Base-by-base conservation (phyloP, 2,888 invertebrate genomes). In the Spodoptera exigua region DNA sequence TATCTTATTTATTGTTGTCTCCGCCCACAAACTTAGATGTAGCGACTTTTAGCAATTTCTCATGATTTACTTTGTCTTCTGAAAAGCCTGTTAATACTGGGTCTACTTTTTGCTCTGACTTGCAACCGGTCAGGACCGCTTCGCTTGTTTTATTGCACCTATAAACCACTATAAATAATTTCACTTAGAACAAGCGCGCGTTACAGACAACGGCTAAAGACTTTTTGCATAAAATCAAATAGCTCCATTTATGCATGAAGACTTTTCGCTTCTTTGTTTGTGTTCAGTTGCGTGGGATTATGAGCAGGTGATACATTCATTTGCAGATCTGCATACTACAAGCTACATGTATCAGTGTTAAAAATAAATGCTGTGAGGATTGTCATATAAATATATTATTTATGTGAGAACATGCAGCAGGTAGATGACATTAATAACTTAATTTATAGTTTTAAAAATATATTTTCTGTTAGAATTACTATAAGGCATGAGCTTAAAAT, bases 51-150 rank as follows among this genome's bases (percentile, higher is more conserved):
- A 84, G 83, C 82, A 82, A 81, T 85, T 86, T 85, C 84, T 81
- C 87, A 89, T 91, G 88, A 90, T 91, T 89, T 88, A 89, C 84
- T 84, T 66, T 68, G 67, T 70, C 78, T 73, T 61, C 60, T 66
- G 68, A 66, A 79, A 78, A 77, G 77, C 87, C 85, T 81, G 79
- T 86, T 84, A 89, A 87, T 75, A 60, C 63, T 44, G 57, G 61
- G 58, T 84, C 86, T 84, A 87, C 86, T 90, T 91, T 90, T 91
- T 91, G 86, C 84, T 66, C 79, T 83, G 80, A 83, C 84, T 86
- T 86, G 83, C 84, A 84, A 87, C 84, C 82, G 82, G 85, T 82
- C 73, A 49, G 75, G 66, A 67, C 62, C 39, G 68, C 65, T 69
- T 41, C 44, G 43, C 57, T 68, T 68, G 70, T 72, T 74, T 76